Evolutionary conservation across 2,113 vertebrate species (phyloP).

Genomic region (Leucopsar rothschildi): DNA sequence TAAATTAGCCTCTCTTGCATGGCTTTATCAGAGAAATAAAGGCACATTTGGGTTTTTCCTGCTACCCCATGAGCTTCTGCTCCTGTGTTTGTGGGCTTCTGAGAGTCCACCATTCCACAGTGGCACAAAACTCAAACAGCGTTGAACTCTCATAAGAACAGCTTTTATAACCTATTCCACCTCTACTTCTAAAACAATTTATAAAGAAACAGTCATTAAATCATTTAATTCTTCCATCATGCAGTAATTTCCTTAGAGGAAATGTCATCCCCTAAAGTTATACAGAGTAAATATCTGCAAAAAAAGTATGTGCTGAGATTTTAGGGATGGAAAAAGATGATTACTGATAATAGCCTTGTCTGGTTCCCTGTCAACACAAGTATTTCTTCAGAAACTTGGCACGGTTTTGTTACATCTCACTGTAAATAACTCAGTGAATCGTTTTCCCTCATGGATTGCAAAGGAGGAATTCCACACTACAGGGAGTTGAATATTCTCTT

Average conservation of each 20-base stretch:
- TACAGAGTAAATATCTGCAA: neutral
- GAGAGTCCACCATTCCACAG: too few relatives aligned
- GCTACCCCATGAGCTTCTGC: rapidly evolving
- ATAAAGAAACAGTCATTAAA: neutral
- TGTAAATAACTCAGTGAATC: neutral
- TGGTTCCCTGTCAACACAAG: neutral
- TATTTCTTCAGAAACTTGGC: neutral
- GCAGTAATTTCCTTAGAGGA: neutral
- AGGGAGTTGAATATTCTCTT: neutral
- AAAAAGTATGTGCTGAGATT: neutral
- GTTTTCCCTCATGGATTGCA: neutral
- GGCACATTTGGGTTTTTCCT: neutral
- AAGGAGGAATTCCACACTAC: neutral
- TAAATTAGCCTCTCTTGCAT: neutral
- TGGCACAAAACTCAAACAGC: neutral
- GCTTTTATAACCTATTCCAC: neutral
- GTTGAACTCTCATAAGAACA: neutral
- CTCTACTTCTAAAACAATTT: neutral
- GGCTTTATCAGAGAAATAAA: neutral
- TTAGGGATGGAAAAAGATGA: neutral
- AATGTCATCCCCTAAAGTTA: neutral
- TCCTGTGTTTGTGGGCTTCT: neutral
- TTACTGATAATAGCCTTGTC: neutral
- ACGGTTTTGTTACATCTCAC: neutral
- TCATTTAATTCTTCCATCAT: neutral